Evolutionary conservation across 92 coral and sea anemone species (phyloP), one percentile per base, ranked within the genome.

Genomic region (Virgularia gustaviana): DNA sequence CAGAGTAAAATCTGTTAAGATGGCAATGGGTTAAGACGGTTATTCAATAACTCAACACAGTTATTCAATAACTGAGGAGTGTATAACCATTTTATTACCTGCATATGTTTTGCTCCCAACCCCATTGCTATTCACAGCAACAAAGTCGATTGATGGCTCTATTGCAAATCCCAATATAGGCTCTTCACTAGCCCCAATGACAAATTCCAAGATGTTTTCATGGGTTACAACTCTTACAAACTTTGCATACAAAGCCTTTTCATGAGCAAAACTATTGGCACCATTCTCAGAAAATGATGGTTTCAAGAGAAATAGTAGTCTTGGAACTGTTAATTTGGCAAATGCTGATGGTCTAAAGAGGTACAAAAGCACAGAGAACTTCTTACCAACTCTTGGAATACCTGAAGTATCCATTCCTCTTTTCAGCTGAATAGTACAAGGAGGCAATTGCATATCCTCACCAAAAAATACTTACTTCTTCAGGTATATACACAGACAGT

Each of bases 401-500:
- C 80, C 83, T 44, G 78, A 20, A 41, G 79, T 83, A 32, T 77
- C 78, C 56, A 70, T 30, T 12, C 83, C 86, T 8, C 59, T 11
- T 29, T 42, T 60, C 16, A 82, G 77, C 34, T 75, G 64, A 61
- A 0, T 55, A 24, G 66, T 62, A 63, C 76, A 77, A 63, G 81
- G 66, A 57, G 81, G 39, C 57, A 49, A 39, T 65, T 53, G 64
- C 78, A 37, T 20, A 45, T 15, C 70, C 68, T n/a, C 35, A 5
- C 27, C 55, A 27, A 20, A 19, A 67, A 76, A 81, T 35, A 75
- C 51, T 2, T 36, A 75, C 39, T 57, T 81, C 81, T 66, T 81
- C 85, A n/a, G 81, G 77, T 28, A 81, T 75, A 65, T 38, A 81
- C 9, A 75, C 51, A 49, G 85, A 77, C 35, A 75, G 62, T 65